A percentile compares a stretch with the other conserved stretches of the same genome.
These are phyloP conservation scores for Listronotus oregonensis DNA, from an alignment of 1,140 invertebrate species.

Conservation along the genomic window DNA sequence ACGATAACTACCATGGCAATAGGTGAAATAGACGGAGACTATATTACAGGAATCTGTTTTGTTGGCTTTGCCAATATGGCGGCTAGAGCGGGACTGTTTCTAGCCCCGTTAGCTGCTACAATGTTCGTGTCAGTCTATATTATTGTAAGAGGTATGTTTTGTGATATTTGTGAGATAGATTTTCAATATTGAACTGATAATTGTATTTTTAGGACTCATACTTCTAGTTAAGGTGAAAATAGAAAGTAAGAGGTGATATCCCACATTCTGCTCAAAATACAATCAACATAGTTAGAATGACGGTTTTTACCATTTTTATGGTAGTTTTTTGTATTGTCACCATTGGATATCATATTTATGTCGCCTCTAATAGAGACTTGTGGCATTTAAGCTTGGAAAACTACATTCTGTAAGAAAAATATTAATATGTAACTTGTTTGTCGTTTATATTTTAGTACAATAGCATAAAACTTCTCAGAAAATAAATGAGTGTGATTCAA, in stretches of 20 bases:
- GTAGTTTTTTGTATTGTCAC: constrained; percentile 77
- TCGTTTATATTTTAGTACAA: background rate
- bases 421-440: background rate
- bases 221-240: constrained; percentile 78
- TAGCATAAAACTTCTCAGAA: background rate
- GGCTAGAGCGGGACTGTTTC: constrained; percentile 74
- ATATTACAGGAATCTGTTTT: constrained; percentile 93
- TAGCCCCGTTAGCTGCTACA: constrained; percentile 76
- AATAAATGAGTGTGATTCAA: too few species aligned
- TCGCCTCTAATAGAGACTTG: constrained; percentile 71
- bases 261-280: constrained; percentile 77
- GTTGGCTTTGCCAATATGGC: constrained; percentile 82
- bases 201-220: constrained; percentile 66
- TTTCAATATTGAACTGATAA: background rate
- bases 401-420: constrained; percentile 77
- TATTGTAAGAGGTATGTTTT: constrained; percentile 70
- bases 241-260: constrained; percentile 80
- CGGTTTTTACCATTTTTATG: constrained; percentile 73
- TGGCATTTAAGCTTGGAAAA: constrained; percentile 78
- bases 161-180: background rate
- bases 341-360: constrained; percentile 81
- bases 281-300: constrained; percentile 80
- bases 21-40: constrained; percentile 91
- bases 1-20: constrained; percentile 90
- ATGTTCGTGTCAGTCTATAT: constrained; percentile 79